These are phyloP conservation scores for Toxonevra muliebris DNA, from an alignment of 2,888 invertebrate genomes.

Conservation along the genomic window DNA sequence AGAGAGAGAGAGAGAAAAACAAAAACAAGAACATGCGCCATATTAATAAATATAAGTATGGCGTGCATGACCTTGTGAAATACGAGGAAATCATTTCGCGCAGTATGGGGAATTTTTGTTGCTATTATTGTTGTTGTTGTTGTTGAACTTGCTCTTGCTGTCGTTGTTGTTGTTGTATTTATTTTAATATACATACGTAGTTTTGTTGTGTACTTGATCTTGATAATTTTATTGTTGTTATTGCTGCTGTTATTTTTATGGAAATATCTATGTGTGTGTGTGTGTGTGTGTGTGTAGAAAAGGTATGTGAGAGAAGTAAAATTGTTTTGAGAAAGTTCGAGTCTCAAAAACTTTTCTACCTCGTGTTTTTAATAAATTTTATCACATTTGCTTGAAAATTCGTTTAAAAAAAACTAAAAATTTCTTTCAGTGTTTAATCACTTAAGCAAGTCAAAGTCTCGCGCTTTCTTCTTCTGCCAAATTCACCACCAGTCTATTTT, in stretches of 20 bases:
- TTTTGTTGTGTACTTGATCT: background rate
- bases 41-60: constrained; percentile 21
- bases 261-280: background rate
- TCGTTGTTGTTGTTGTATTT: constrained; percentile 7
- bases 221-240: background rate
- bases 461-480: too few relatives aligned
- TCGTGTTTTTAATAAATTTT: too few relatives aligned
- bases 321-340: too few relatives aligned
- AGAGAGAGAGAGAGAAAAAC: too few relatives aligned
- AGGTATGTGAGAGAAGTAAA: too few relatives aligned
- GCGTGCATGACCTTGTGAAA: constrained; percentile 44
- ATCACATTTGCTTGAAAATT: too few relatives aligned
- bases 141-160: background rate
- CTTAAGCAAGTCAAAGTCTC: too few relatives aligned
- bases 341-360: too few relatives aligned
- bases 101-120: constrained; percentile 8
- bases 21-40: too few relatives aligned
- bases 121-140: constrained; percentile 4
- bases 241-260: constrained; percentile 9
- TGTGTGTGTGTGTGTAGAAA: background rate
- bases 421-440: too few relatives aligned
- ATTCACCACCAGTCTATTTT: too few relatives aligned
- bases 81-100: constrained; percentile 44
- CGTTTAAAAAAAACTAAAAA: too few relatives aligned
- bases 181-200: background rate